These are phyloP conservation scores for Drosophila falleni DNA, from an alignment of 2,888 invertebrate genomes.

Conservation along the genomic window DNA sequence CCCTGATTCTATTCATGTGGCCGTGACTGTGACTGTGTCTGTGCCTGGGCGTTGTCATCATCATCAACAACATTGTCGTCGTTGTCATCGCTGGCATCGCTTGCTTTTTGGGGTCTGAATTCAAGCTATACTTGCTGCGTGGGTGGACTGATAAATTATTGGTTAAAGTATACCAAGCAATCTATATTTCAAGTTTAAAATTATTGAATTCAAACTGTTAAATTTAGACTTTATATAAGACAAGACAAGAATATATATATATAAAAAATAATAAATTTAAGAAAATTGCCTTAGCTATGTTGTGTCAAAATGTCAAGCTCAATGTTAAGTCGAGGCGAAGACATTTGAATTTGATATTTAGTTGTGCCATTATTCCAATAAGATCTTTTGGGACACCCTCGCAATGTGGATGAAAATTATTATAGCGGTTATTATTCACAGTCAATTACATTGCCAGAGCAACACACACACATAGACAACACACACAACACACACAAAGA, in stretches of 20 bases:
- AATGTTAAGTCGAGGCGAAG: no score
- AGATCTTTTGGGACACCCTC: neutral
- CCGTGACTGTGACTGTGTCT: conserved; percentile 6
- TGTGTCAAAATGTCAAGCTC: no score
- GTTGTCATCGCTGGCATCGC: conserved; percentile 22
- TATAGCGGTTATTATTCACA: conserved; percentile 82
- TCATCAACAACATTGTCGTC: conserved; percentile 73
- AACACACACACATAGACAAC: conserved; percentile 42
- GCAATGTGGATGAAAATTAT: conserved; percentile 77
- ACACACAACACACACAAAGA: conserved; percentile 20
- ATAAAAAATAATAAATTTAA: no score
- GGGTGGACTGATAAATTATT: neutral
- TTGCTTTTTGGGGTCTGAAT: conserved; percentile 39
- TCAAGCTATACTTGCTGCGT: conserved; percentile 39
- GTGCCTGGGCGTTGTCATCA: conserved; percentile 54
- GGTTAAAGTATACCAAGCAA: neutral
- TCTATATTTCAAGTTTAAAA: no score
- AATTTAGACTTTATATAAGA: no score
- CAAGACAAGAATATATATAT: no score
- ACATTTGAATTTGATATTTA: no score
- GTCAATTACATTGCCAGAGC: conserved; percentile 78
- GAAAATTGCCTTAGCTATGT: no score
- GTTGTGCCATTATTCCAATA: neutral
- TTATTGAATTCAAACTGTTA: neutral
- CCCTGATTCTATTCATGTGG: neutral